Conservation (phyloP, 2,797 vertebrate genomes). For the Scyliorhinus canicula region DNA sequence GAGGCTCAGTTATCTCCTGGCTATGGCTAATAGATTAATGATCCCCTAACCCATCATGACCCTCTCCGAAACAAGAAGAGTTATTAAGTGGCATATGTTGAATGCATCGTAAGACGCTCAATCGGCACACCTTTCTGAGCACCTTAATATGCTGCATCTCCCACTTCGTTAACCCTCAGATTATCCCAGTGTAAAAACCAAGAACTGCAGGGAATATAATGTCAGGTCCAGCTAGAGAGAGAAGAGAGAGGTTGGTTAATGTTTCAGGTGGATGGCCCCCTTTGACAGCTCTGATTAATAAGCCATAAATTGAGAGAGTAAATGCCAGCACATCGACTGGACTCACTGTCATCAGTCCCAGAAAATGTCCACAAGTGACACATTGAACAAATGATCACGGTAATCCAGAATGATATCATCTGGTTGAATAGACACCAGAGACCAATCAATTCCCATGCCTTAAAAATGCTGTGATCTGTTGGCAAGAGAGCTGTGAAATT, state of each 20-base stretch:
- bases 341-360: background rate
- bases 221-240: background rate
- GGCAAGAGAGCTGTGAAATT: background rate
- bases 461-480: background rate
- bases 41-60: background rate
- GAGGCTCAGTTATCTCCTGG: background rate
- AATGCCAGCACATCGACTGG: background rate
- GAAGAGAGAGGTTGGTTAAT: background rate
- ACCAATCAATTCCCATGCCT: background rate
- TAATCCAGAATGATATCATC: constrained; percentile 23
- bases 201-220: background rate
- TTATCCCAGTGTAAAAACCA: background rate
- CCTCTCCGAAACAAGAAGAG: background rate
- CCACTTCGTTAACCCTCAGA: background rate
- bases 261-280: background rate
- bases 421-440: background rate
- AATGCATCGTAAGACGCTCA: background rate
- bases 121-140: background rate
- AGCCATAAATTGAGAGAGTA: background rate
- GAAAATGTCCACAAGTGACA: constrained; percentile 10
- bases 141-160: background rate
- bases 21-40: background rate
- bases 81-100: background rate
- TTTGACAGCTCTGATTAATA: constrained; percentile 24
- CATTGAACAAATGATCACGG: background rate